These are phyloP conservation scores for Lepus europaeus DNA, from an alignment of 2,113 vertebrate genomes.

Conservation along the genomic window DNA sequence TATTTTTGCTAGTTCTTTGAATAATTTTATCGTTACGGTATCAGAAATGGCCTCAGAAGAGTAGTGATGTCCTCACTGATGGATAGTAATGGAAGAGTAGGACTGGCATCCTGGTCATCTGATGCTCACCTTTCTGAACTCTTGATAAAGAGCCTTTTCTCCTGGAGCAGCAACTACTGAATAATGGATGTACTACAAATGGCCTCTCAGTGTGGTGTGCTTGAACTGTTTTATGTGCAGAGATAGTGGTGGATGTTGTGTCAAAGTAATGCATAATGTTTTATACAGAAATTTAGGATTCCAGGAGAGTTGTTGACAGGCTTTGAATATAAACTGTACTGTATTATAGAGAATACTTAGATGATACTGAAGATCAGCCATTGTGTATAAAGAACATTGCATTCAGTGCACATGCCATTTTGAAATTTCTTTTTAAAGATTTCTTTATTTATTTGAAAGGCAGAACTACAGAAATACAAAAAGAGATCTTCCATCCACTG, in stretches of 20 bases:
- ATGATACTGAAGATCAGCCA: background rate
- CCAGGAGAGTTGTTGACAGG: background rate
- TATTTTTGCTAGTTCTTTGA: slow-evolving; percentile 30
- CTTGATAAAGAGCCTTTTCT: background rate
- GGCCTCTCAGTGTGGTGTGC: background rate
- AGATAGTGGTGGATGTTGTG: background rate
- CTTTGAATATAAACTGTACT: background rate
- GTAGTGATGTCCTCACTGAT: background rate
- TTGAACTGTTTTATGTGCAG: background rate
- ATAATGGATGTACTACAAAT: background rate
- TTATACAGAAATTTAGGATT: slow-evolving; percentile 6
- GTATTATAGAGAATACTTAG: background rate
- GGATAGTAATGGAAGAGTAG: background rate
- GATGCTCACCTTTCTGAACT: slow-evolving; percentile 41
- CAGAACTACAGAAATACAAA: no score
- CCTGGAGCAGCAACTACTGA: background rate
- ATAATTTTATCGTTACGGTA: slow-evolving; percentile 17
- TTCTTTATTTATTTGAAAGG: no score
- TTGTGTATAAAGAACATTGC: background rate
- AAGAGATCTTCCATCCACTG: no score
- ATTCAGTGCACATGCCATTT: background rate
- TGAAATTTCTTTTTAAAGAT: background rate
- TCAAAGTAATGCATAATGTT: background rate
- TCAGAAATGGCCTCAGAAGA: background rate
- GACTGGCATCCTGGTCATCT: background rate